phyloP scores from a whole-genome alignment of 2,113 vertebrate genomes.

The Archocentrus centrarchus region DNA sequence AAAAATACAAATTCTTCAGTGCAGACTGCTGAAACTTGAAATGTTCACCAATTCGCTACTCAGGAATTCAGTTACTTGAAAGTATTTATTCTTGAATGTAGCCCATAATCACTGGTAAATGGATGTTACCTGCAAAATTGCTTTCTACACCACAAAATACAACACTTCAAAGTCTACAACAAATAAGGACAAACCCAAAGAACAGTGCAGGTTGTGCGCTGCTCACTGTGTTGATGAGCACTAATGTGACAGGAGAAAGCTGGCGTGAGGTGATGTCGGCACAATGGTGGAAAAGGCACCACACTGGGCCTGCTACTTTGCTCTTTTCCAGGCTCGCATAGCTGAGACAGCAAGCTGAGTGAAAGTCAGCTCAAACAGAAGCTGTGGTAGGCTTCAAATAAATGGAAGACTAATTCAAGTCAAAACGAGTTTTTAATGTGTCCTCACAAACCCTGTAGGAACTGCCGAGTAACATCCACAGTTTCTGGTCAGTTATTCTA shows the following conservation, averaged over 20 bases:
- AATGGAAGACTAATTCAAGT: slow-evolving; percentile 16
- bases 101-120: background rate
- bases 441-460: background rate
- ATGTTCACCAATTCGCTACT: background rate
- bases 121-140: background rate
- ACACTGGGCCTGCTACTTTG: slow-evolving; percentile 74
- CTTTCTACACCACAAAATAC: background rate
- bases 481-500: background rate
- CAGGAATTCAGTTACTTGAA: background rate
- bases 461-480: background rate
- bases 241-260: slow-evolving; percentile 81
- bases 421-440: slow-evolving; percentile 29
- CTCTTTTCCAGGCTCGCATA: slow-evolving; percentile 76
- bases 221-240: slow-evolving; percentile 64
- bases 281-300: slow-evolving; percentile 76
- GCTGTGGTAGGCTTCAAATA: slow-evolving; percentile 16
- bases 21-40: background rate
- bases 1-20: background rate
- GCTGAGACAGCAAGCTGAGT: slow-evolving; percentile 46
- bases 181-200: background rate
- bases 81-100: background rate
- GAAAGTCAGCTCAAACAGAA: slow-evolving; percentile 38
- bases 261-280: slow-evolving; percentile 67
- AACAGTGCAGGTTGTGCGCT: slow-evolving; percentile 31
- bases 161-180: background rate